Conservation (phyloP, 2,797 vertebrate genomes). For the Siniperca obscura region DNA sequence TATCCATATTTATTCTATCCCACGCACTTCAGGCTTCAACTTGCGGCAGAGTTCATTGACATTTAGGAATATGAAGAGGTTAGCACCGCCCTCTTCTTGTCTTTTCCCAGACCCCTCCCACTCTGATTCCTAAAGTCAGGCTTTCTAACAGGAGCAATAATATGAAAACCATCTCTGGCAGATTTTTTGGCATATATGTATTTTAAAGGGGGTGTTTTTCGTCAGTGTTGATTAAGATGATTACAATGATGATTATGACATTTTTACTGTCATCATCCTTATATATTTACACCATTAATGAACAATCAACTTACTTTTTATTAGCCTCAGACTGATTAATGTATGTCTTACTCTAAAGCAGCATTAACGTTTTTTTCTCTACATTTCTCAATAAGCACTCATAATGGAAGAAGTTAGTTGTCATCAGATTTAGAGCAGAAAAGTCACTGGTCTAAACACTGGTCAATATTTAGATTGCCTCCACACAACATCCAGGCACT, state of each 20-base stretch:
- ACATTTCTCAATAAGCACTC: background rate
- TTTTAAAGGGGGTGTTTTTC: background rate
- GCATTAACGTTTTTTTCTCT: background rate
- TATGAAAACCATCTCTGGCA: background rate
- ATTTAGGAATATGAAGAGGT: constrained; percentile 63
- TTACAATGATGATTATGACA: background rate
- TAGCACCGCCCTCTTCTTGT: constrained; percentile 67
- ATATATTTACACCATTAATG: background rate
- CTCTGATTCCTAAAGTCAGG: constrained; percentile 11
- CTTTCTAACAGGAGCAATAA: constrained; percentile 5
- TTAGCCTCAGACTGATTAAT: background rate
- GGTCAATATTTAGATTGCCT: constrained; percentile 20
- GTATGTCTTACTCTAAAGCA: background rate
- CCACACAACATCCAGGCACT: constrained; percentile 27
- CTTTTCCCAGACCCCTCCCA: constrained; percentile 55
- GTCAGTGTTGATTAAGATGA: background rate
- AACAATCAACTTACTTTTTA: background rate
- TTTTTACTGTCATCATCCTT: background rate
- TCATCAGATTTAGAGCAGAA: background rate
- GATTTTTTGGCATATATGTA: background rate
- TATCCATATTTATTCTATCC: constrained; percentile 26
- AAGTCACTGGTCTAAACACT: constrained; percentile 1
- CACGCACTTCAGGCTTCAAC: constrained; percentile 34
- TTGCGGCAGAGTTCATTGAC: constrained; percentile 63
- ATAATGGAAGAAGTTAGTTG: background rate